Evolutionary conservation across 2,113 vertebrate genomes (phyloP), one percentile per base, ranked within the genome.

Genomic region (Chaenogobius annularis): DNA sequence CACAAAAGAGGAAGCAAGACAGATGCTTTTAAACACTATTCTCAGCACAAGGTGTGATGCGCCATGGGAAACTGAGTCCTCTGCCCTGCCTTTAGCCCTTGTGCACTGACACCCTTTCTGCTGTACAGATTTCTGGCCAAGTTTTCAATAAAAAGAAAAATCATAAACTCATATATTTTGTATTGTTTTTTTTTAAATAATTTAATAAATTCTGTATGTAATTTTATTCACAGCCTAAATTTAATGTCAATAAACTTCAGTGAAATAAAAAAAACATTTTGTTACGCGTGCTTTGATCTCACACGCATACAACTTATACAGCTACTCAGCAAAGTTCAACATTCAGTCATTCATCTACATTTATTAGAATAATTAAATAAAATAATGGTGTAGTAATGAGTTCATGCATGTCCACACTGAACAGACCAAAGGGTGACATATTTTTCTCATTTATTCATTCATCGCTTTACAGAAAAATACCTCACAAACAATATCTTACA

Each of bases 91-190:
- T 87, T 84, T 81, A 78, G 84, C 86, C 82, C 81, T 78, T 79
- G 84, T 88, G 82, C 86, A 88, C 74, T 79, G 81, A 83, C 86
- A 85, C 79, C 83, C 76, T 86, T 81, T 89, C 85, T 89, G 85
- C 86, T 93, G 90, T 93, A 93, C 92, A 91, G 89, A 92, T 87
- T 91, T 87, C 89, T 92, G 91, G 87, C 86, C 89, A 90, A 87
- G 87, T 92, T 93, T 94, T 91, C 90, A 94, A 93, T 94, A 94
- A 93, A 94, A 91, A 82, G 69, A 67, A 84, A 90, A 88, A 89
- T 86, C 58, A 90, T 90, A 79, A 91, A 85, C 88, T 88, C 74
- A 92, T 80, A 83, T 0, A 75, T 73, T 47, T 74, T 66, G 70
- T 83, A 52, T 87, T 75, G 61, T 74, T 72, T 40, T 61, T 85